A percentile compares a stretch with the other conserved stretches of the same genome.
Evolutionary conservation across 2,888 invertebrate genomes (phyloP).

Genomic region (Sphaeridia pumilis): DNA sequence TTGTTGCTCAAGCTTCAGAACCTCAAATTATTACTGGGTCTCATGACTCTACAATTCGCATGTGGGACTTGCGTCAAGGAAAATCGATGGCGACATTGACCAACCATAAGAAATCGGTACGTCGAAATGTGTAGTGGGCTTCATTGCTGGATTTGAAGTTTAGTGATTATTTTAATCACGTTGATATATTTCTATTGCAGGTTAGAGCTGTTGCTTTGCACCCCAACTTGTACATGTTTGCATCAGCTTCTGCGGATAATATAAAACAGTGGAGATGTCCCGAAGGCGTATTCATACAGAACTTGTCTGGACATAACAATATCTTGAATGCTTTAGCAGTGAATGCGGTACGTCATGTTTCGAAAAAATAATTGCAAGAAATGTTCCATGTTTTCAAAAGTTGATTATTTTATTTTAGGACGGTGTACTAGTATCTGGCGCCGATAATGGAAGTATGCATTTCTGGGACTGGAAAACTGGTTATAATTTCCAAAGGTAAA

Average conservation of each 20-base stretch:
- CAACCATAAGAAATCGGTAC: constrained; percentile 83
- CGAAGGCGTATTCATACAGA: constrained; percentile 93
- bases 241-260: constrained; percentile 95
- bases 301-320: constrained; percentile 90
- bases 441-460: constrained; percentile 93
- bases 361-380: background rate
- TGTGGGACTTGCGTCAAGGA: constrained; percentile 97
- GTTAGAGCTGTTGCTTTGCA: constrained; percentile 48
- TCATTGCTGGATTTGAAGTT: background rate
- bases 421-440: constrained; percentile 92
- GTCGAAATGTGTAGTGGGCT: background rate
- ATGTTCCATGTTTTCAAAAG: background rate
- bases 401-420: constrained; percentile 43
- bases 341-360: constrained; percentile 48
- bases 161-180: background rate
- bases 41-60: constrained; percentile 89
- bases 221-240: constrained; percentile 71
- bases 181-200: constrained; percentile 31
- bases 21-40: constrained; percentile 90
- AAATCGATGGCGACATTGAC: constrained; percentile 87
- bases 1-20: constrained; percentile 82
- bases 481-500: constrained; percentile 87
- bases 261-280: constrained; percentile 99
- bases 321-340: constrained; percentile 94
- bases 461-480: constrained; percentile 99